Conservation (phyloP, 2,113 vertebrate species). For the Chionomys nivalis region DNA sequence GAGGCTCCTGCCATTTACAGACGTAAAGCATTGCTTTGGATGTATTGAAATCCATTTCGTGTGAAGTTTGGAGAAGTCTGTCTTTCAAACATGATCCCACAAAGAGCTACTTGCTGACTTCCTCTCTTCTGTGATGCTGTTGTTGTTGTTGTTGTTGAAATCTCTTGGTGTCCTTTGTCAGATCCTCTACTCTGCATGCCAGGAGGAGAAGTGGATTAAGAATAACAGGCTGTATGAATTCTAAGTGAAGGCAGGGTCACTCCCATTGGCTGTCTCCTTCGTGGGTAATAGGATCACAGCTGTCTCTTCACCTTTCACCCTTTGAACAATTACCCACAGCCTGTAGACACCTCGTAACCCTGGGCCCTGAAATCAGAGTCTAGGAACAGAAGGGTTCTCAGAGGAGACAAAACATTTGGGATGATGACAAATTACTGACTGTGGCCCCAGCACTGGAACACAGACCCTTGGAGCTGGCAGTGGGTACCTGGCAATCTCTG, state of each 20-base stretch:
- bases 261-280: neutral
- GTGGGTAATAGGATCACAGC: neutral
- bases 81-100: slow-evolving; percentile 63
- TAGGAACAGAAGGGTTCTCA: slow-evolving; percentile 45
- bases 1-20: neutral
- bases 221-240: slow-evolving; percentile 67
- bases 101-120: slow-evolving; percentile 68
- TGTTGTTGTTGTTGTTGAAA: slow-evolving; percentile 68
- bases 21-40: neutral
- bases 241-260: slow-evolving; percentile 30
- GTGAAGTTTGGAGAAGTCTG: slow-evolving; percentile 51
- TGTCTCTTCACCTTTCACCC: neutral
- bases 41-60: slow-evolving; percentile 70
- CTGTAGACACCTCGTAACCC: neutral
- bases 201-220: slow-evolving; percentile 48
- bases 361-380: slow-evolving; percentile 1
- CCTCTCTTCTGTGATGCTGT: slow-evolving; percentile 62
- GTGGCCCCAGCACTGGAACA: slow-evolving; percentile 53
- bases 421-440: slow-evolving; percentile 58
- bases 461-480: slow-evolving; percentile 41
- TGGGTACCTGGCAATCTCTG: slow-evolving; percentile 16
- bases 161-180: slow-evolving; percentile 68
- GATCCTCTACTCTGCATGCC: slow-evolving; percentile 36
- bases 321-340: slow-evolving; percentile 36
- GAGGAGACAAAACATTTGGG: slow-evolving; percentile 52